These are phyloP conservation scores for Nyctereutes procyonoides DNA, from an alignment of 2,113 vertebrate genomes.

Conservation along the genomic window DNA sequence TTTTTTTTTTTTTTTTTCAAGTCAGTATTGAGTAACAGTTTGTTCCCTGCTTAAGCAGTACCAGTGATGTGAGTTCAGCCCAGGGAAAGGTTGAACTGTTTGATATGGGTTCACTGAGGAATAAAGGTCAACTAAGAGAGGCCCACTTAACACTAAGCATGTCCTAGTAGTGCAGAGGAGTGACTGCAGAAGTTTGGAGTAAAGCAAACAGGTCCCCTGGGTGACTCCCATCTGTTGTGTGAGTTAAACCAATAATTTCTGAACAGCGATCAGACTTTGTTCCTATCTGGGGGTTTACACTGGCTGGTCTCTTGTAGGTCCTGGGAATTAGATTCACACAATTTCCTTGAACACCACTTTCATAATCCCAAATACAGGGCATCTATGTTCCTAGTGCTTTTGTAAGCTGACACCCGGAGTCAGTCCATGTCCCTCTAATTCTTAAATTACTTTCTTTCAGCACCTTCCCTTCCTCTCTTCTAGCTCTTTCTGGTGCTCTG, in stretches of 20 bases:
- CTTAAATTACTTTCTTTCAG: constrained; percentile 34
- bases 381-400: neutral
- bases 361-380: neutral
- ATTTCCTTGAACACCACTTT: constrained; percentile 29
- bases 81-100: neutral
- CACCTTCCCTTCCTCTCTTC: neutral
- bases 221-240: neutral
- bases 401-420: neutral
- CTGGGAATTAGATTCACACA: neutral
- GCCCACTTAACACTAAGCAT: neutral
- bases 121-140: neutral
- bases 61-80: neutral
- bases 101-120: neutral
- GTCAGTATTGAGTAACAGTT: neutral
- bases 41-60: neutral
- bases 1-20: neutral
- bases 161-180: neutral
- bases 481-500: neutral
- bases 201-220: neutral
- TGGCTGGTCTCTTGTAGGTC: neutral
- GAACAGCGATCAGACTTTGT: neutral
- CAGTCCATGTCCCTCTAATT: neutral
- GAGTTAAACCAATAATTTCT: neutral
- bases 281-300: constrained; percentile 7
- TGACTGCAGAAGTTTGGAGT: neutral